These are phyloP conservation scores for Stratiomys singularior DNA, from an alignment of 2,888 invertebrate species.

Conservation along the genomic window DNA sequence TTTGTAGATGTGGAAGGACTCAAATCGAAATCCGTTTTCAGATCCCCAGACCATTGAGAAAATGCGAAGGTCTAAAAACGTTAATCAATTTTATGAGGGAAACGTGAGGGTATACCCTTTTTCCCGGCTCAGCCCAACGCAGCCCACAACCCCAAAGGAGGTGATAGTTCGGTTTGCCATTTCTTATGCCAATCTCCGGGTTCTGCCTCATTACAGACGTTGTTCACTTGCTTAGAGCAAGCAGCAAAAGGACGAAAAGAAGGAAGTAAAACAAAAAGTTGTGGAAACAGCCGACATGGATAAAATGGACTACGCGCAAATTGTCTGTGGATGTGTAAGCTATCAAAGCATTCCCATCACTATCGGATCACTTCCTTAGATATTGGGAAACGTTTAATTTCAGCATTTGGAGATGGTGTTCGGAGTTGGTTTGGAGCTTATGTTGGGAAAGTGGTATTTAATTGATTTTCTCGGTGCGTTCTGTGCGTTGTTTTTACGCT, in stretches of 20 bases:
- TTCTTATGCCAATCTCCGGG: background rate
- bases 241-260: too few species aligned
- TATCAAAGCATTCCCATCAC: slow-evolving; percentile 49
- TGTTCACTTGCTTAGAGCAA: background rate
- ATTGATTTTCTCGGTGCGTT: slow-evolving; percentile 46
- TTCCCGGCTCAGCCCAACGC: background rate
- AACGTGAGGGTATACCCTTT: slow-evolving; percentile 49
- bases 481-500: slow-evolving; percentile 28
- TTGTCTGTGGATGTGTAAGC: slow-evolving; percentile 34
- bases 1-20: slow-evolving; percentile 6
- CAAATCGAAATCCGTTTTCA: slow-evolving; percentile 16
- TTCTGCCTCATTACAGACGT: slow-evolving; percentile 42
- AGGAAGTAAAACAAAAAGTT: too few species aligned
- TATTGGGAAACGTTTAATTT: slow-evolving; percentile 34
- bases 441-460: slow-evolving; percentile 28
- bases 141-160: background rate
- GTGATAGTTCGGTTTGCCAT: slow-evolving; percentile 25
- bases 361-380: slow-evolving; percentile 49
- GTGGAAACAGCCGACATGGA: slow-evolving; percentile 21
- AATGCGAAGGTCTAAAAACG: slow-evolving; percentile 38
- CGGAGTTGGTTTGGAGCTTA: background rate
- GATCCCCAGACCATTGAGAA: slow-evolving; percentile 16
- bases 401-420: background rate
- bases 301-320: slow-evolving; percentile 19
- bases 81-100: slow-evolving; percentile 52